Base-by-base conservation (phyloP, 2,888 invertebrate species). In the Agrotis ipsilon region DNA sequence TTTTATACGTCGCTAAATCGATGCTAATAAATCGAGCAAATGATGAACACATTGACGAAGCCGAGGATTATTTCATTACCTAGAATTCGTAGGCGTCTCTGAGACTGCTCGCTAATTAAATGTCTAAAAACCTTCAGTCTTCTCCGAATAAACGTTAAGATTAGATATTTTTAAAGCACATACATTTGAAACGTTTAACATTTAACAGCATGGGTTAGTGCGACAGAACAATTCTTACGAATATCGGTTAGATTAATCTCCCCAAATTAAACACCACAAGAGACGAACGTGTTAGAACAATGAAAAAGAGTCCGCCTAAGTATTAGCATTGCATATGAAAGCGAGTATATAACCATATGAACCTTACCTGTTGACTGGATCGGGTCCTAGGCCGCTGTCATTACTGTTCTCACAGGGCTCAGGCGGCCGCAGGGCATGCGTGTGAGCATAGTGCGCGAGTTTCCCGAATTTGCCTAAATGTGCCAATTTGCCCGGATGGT, bases 321-420 rank as follows among this genome's bases (percentile, higher is more conserved):
- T 48, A 55, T 65, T 55, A 51, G 68, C 61, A 73, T 77, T 61
- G 72, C 70, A 69, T 57, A 49, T 63, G 21, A 57, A 85, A 83
- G 84, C 82, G 64, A 57, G 71, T 72, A 76, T 65, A 68, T 54
- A 59, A 43, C 72, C 60, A 68, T 58, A 58, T 59, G 27, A 61
- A 71, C 69, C 91, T 92, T 91, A 96, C 96, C 96, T 96, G 93
- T 93, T 92, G 58, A 90, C 87, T 82, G 97, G 97, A 91, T 98
- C 98, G 81, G 98, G 98, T 72, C 98, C 98, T 84, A 98, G 97
- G 45, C 98, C 98, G 83, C 98, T 98, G 94, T 98, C 98, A 96
- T 98, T 98, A 78, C 98, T 98, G 94, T 98, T 98, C 92, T 98
- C 98, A 92, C 98, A 98, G 76, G 97, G 97, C 90, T 97, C 96